Evolutionary conservation across 2,888 invertebrate genomes (phyloP).

Genomic region (Physocephala rufipes): DNA sequence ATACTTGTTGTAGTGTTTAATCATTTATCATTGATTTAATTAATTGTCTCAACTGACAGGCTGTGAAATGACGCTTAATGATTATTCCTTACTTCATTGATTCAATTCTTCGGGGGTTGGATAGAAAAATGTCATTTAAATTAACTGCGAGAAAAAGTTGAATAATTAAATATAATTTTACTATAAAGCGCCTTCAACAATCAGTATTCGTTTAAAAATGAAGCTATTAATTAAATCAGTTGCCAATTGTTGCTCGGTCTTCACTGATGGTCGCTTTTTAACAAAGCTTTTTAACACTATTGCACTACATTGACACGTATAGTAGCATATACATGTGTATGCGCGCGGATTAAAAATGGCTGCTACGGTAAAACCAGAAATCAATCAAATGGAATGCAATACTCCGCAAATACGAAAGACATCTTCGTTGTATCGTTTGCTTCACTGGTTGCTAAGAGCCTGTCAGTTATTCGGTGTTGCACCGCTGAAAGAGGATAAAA

Average conservation of each 20-base stretch:
- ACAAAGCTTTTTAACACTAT: background rate
- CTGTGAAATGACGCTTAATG: background rate
- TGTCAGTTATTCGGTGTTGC: slow-evolving; percentile 42
- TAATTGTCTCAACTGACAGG: background rate
- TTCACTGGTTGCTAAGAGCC: slow-evolving; percentile 25
- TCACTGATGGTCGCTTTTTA: background rate
- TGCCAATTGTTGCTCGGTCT: background rate
- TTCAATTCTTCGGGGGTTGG: background rate
- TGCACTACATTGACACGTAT: background rate
- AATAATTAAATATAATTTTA: too few relatives aligned
- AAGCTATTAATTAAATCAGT: slow-evolving; percentile 11
- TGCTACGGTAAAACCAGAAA: slow-evolving; percentile 6
- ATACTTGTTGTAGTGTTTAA: too few relatives aligned
- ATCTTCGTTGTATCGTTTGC: slow-evolving; percentile 26
- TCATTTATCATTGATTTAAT: too few relatives aligned
- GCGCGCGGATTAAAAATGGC: slow-evolving; percentile 1
- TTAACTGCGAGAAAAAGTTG: too few relatives aligned
- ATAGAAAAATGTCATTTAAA: too few relatives aligned
- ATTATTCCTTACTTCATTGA: background rate
- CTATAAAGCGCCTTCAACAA: too few relatives aligned
- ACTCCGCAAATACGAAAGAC: background rate
- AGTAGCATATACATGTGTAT: too few relatives aligned
- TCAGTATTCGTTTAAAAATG: background rate
- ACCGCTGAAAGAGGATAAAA: slow-evolving; percentile 27
- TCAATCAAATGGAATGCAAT: slow-evolving; percentile 7